Percentiles rank a stretch among this genome's conserved stretches.
phyloP scores from a whole-genome alignment of 1,140 invertebrate species.

The Eulimnadia texana region DNA sequence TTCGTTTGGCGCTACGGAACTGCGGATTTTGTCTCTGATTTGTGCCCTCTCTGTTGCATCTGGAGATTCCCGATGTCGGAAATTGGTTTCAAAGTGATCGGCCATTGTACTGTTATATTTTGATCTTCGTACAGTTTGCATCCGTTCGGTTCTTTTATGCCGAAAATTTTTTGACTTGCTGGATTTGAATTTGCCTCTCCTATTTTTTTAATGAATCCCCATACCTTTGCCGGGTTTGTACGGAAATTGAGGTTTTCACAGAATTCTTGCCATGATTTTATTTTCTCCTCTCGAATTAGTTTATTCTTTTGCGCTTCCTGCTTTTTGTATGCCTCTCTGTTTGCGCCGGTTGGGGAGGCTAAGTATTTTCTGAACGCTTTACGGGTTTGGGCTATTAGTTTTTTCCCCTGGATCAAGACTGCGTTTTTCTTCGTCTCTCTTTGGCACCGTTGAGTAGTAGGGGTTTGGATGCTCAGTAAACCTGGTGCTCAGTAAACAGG shows the following conservation, averaged over 20 bases:
- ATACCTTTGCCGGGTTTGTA: not conserved
- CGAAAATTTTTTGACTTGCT: not conserved
- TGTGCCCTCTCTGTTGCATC: too few species aligned
- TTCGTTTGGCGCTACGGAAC: too few species aligned
- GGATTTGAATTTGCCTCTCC: not conserved
- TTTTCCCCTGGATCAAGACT: too few species aligned
- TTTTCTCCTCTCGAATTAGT: not conserved
- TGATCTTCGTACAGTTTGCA: not conserved
- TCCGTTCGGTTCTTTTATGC: not conserved
- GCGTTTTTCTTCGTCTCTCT: too few species aligned
- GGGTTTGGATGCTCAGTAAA: too few species aligned
- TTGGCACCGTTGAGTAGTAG: too few species aligned
- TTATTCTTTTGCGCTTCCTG: not conserved
- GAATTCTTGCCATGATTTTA: not conserved
- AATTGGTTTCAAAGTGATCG: not conserved
- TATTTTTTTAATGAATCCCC: not conserved
- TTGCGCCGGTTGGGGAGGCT: not conserved
- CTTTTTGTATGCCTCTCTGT: not conserved
- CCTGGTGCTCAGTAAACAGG: too few species aligned
- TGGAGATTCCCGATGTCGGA: too few species aligned
- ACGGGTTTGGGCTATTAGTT: not conserved
- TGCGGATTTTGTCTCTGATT: too few species aligned
- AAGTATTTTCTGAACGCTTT: not conserved
- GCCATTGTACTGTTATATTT: not conserved
- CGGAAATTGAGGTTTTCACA: not conserved